phyloP scores from a whole-genome alignment of 2,888 invertebrate species.

The Belgica antarctica region DNA sequence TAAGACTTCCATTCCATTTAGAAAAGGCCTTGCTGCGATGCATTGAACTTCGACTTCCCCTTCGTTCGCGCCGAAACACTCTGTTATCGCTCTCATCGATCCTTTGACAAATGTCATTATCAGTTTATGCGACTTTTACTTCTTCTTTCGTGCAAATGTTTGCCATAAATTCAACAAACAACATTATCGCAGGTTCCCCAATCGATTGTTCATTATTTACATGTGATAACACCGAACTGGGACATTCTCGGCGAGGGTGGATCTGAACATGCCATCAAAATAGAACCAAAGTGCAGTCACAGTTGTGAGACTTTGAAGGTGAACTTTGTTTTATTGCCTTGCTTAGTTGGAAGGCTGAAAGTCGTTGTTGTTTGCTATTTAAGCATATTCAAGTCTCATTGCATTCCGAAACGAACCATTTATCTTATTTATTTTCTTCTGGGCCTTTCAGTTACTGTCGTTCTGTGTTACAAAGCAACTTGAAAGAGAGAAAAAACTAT shows the following conservation, averaged over 20 bases:
- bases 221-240: constrained; percentile 9
- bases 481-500: constrained; percentile 1
- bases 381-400: background rate
- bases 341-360: constrained; percentile 14
- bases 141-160: background rate
- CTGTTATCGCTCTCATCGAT: constrained; percentile 2
- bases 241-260: background rate
- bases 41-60: background rate
- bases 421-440: too few relatives aligned
- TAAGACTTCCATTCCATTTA: background rate
- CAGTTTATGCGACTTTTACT: background rate
- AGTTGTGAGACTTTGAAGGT: too few relatives aligned
- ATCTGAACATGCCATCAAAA: too few relatives aligned
- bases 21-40: background rate
- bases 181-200: constrained; percentile 21
- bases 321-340: constrained; percentile 13
- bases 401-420: constrained; percentile 11
- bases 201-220: constrained; percentile 30
- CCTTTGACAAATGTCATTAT: constrained; percentile 1
- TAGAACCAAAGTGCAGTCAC: too few relatives aligned
- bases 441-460: constrained; percentile 8
- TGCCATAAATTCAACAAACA: constrained; percentile 18
- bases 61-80: too few relatives aligned
- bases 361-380: background rate
- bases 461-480: background rate